phyloP scores from a whole-genome alignment of 1,140 invertebrate genomes.

The Adoxophyes honmai region DNA sequence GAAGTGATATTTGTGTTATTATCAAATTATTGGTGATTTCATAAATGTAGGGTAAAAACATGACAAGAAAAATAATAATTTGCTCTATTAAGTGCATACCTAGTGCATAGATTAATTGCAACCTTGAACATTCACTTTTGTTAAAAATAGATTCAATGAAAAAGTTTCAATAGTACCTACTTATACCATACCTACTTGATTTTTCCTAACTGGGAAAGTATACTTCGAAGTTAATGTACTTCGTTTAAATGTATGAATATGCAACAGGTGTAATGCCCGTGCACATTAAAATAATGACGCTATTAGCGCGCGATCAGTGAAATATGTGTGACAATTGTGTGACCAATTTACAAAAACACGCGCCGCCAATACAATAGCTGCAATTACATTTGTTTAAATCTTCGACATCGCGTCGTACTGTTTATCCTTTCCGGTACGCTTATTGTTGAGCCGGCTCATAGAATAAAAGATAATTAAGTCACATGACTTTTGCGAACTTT shows the following conservation, averaged over 20 bases:
- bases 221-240: too few species aligned
- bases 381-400: slow-evolving; percentile 11
- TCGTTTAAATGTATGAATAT: not conserved
- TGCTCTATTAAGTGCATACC: too few species aligned
- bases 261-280: not conserved
- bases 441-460: not conserved
- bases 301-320: not conserved
- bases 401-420: not conserved
- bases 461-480: slow-evolving; percentile 11
- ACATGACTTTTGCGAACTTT: slow-evolving; percentile 20
- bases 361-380: not conserved
- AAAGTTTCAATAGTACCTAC: too few species aligned
- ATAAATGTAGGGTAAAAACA: too few species aligned
- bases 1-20: too few species aligned
- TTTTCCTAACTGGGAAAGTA: too few species aligned
- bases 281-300: slow-evolving; percentile 8
- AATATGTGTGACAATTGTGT: slow-evolving; percentile 3
- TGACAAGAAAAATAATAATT: too few species aligned
- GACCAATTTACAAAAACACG: slow-evolving; percentile 13
- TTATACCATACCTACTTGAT: too few species aligned
- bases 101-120: too few species aligned
- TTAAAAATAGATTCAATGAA: too few species aligned
- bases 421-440: slow-evolving; percentile 2
- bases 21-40: too few species aligned
- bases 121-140: too few species aligned